Evolutionary conservation across 2,797 vertebrate genomes (phyloP), one percentile per base, ranked within the genome.

Genomic region (Acomys russatus): DNA sequence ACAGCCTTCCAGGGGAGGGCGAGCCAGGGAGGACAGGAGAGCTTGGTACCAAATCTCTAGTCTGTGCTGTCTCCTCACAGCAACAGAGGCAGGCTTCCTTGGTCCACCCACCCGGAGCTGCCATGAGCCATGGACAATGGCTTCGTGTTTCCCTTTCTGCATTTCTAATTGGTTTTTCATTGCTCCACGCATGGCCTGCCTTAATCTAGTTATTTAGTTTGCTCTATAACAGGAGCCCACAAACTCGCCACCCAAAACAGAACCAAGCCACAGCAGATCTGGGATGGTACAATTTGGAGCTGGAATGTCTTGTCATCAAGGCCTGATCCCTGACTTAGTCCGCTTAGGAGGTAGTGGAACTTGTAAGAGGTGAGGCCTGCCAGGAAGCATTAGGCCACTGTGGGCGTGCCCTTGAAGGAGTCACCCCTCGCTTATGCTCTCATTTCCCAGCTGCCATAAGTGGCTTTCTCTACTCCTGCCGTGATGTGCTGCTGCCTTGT

Each of bases 191-290:
- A 33, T 66, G 83, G 76, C 49, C 95, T 90, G 51, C 61, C 95
- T 93, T 94, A 92, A 88, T 94, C 71, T 59, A 76, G 66, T 87
- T 94, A 44, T 86, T 68, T 93, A 83, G 49, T 92, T 59, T 76
- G 35, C 96, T 96, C 71, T 87, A 22, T 90, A 74, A 92, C 76
- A 73, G 85, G n/a, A 33, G 28, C 59, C 23, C 51, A 49, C 6
- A 20, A 90, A 90, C 88, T 96, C 61, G 38, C 20, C 94, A 74
- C 54, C 51, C 59, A 49, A 83, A 92, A 77, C 93, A 89, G 94
- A 91, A 73, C 91, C 11, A 56, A 94, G 68, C 56, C 54, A 38
- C 22, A 25, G 77, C 44, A 64, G 44, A 51, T 66, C 63, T 15
- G 44, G 14, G 54, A 82, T 88, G 66, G 17, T 54, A 49, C 35